Evolutionary conservation across 2,113 vertebrate genomes (phyloP).

Genomic region (Phrynocephalus versicolor): DNA sequence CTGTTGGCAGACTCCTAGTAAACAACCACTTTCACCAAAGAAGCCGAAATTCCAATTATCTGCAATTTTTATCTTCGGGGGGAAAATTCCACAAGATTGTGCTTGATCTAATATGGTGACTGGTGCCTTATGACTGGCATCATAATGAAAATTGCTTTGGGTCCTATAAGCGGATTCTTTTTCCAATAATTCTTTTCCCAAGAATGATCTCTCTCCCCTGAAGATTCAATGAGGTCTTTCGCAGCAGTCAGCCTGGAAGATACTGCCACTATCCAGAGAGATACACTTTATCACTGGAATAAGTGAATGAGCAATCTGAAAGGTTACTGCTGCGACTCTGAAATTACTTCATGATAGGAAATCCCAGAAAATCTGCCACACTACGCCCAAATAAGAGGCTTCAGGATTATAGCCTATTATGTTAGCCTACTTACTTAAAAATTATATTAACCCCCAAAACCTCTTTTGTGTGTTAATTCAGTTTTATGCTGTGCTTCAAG

Average conservation of each 20-base stretch:
- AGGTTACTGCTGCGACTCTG: constrained; percentile 20
- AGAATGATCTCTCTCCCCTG: constrained; percentile 22
- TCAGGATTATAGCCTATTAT: constrained; percentile 13
- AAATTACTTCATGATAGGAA: constrained; percentile 15
- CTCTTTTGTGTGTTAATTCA: not conserved
- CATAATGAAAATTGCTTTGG: not conserved
- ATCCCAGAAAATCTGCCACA: not conserved
- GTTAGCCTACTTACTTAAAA: constrained; percentile 4
- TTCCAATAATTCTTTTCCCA: not conserved
- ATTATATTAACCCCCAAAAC: not conserved
- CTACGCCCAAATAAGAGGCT: constrained; percentile 4
- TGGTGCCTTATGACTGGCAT: not conserved
- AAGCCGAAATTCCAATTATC: not conserved
- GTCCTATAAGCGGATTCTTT: constrained; percentile 3
- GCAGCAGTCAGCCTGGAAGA: not conserved
- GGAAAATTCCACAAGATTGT: not conserved
- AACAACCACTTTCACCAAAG: not conserved
- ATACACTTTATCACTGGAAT: constrained; percentile 4
- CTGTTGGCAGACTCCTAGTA: not conserved
- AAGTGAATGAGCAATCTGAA: constrained; percentile 12
- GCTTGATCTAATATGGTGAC: not conserved
- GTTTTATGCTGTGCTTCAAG: not conserved
- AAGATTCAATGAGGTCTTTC: constrained; percentile 12
- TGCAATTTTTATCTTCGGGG: not conserved
- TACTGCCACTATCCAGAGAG: constrained; percentile 1